A percentile compares a stretch with the other conserved stretches of the same genome.
Conservation (phyloP, 37 sponge, comb jelly and placozoan species). For the Ianthella basta region DNA sequence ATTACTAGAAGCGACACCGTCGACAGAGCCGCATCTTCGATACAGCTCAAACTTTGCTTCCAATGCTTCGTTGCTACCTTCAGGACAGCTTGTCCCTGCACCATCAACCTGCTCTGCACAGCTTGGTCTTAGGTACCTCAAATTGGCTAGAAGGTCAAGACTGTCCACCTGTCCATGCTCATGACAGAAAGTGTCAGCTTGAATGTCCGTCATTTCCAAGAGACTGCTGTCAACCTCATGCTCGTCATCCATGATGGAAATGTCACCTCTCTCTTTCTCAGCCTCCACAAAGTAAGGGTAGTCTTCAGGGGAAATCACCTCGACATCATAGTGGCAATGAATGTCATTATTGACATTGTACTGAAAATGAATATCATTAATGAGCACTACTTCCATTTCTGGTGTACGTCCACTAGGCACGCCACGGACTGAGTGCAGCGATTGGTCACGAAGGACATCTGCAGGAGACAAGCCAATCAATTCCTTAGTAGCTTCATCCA, state of each 20-base stretch:
- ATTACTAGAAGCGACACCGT: too few species aligned
- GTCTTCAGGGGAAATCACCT: slow-evolving; percentile 4
- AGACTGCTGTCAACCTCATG: not conserved
- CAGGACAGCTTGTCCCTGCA: not conserved
- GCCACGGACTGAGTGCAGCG: too few species aligned
- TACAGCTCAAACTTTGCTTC: not conserved
- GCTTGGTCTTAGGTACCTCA: not conserved
- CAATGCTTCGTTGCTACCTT: not conserved
- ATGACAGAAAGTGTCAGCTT: slow-evolving; percentile 25
- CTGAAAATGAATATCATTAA: too few species aligned
- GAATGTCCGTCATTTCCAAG: slow-evolving; percentile 3
- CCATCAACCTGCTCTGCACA: slow-evolving; percentile 11
- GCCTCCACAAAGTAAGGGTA: not conserved
- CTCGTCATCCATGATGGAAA: slow-evolving; percentile 26
- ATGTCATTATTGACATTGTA: not conserved
- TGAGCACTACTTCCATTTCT: too few species aligned
- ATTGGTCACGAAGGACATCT: not conserved
- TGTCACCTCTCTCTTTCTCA: not conserved
- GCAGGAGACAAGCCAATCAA: not conserved
- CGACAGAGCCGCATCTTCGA: not conserved
- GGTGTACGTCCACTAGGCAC: too few species aligned
- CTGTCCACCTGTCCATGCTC: not conserved
- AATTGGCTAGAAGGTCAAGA: not conserved
- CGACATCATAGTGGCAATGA: slow-evolving; percentile 7
- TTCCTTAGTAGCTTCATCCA: slow-evolving; percentile 1